These are phyloP conservation scores for Fopius arisanus DNA, from an alignment of 1,140 invertebrate genomes.

Conservation along the genomic window DNA sequence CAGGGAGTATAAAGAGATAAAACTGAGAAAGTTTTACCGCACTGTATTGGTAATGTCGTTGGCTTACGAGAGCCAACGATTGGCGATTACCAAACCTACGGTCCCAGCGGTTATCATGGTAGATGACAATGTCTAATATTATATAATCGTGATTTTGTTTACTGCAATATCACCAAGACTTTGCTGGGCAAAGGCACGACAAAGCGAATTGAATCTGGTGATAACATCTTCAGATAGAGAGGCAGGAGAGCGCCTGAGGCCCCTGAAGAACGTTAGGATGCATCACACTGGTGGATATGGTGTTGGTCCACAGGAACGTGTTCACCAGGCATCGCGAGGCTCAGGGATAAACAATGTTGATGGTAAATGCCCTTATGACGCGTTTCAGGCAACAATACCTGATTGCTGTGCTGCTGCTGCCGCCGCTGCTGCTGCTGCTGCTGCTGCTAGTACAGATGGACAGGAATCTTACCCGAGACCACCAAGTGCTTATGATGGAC, in stretches of 20 bases:
- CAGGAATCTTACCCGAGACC: slow-evolving; percentile 59
- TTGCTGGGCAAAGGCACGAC: background rate
- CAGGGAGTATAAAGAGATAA: slow-evolving; percentile 1
- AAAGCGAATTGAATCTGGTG: background rate
- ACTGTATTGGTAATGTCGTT: background rate
- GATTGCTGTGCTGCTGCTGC: slow-evolving; percentile 59
- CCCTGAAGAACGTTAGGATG: slow-evolving; percentile 35
- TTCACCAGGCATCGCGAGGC: slow-evolving; percentile 52
- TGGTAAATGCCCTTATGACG: slow-evolving; percentile 60
- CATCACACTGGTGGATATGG: slow-evolving; percentile 53
- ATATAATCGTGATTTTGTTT: slow-evolving; percentile 12
- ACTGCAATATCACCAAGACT: background rate
- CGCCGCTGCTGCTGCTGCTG: slow-evolving; percentile 47
- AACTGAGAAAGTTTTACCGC: background rate
- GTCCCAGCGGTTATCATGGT: background rate
- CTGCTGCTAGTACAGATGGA: slow-evolving; percentile 43
- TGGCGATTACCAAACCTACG: slow-evolving; percentile 28
- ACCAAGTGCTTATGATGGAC: slow-evolving; percentile 57
- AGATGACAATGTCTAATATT: background rate
- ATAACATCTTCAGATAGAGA: background rate
- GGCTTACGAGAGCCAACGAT: slow-evolving; percentile 26
- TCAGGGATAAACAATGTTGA: slow-evolving; percentile 37
- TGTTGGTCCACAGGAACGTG: slow-evolving; percentile 58
- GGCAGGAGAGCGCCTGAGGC: background rate
- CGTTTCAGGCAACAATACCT: slow-evolving; percentile 58